phyloP scores from a whole-genome alignment of 2,113 vertebrate genomes.

The Pollachius pollachius region DNA sequence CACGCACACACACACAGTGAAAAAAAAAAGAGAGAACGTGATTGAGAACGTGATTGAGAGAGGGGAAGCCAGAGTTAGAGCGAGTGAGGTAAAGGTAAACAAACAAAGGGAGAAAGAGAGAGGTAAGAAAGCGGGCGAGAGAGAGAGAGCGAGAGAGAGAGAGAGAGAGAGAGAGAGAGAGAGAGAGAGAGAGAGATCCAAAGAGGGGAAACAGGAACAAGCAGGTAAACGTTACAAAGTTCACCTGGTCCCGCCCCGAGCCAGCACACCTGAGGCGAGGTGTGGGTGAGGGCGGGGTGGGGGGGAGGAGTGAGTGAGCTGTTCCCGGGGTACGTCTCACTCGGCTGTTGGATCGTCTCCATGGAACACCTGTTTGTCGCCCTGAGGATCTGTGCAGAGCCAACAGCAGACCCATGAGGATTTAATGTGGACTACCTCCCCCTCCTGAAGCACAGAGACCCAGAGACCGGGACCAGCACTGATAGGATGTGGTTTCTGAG shows the following conservation, averaged over 20 bases:
- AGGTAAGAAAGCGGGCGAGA: background rate
- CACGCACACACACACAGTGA: no score
- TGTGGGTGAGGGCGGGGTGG: background rate
- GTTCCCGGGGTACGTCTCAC: background rate
- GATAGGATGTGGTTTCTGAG: background rate
- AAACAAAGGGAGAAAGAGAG: background rate
- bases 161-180: background rate
- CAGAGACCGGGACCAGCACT: background rate
- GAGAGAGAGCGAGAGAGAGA: background rate
- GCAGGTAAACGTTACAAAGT: background rate
- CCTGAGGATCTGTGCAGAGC: no score
- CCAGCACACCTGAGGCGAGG: background rate
- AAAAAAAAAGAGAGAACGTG: background rate
- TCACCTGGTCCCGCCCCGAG: background rate
- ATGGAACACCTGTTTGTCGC: no score
- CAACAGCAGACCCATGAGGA: no score
- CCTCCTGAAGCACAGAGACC: background rate
- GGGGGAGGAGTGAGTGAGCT: background rate
- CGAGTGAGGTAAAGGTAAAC: background rate
- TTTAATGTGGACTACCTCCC: no score
- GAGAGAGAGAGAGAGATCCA: background rate
- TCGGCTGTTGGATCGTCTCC: background rate
- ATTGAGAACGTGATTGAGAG: background rate
- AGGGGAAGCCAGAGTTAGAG: background rate
- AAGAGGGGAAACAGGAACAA: background rate